Base-by-base conservation (phyloP, 2,797 vertebrate species). In the Tadarida brasiliensis region DNA sequence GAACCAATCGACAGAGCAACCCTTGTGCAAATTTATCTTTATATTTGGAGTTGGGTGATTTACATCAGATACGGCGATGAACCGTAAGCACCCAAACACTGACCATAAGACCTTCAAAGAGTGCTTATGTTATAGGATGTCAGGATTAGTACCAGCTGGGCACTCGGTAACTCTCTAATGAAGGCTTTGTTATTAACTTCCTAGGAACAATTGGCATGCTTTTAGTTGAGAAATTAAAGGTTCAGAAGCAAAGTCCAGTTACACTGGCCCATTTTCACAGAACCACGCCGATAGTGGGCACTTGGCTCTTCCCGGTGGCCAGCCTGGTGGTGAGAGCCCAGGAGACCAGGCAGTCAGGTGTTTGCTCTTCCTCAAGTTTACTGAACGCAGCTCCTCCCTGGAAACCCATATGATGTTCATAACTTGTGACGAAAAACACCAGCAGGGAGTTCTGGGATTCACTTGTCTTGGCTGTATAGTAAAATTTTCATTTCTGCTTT, bases 401-500 rank as follows among this genome's bases (percentile, higher is more conserved):
- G 94, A 93, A 95, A 87, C 74, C 30, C 57, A 1, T 49, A 26
- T 54, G 73, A 92, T 78, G 71, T 94, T 94, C 90, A 94, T 87
- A 87, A 78, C 80, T 91, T 56, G 59, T 35, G 63, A 78, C 82
- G 94, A 91, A 95, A 93, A 92, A 91, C 77, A 82, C 83, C 65
- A 81, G 63, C n/a, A 44, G 70, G 80, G 92, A 94, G 51, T 73
- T 90, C 85, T 89, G 90, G 80, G 92, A 91, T 76, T 87, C 65
- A 5, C 90, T 65, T 30, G 76, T 76, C 86, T 94, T 94, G 11
- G 39, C 78, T 51, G 15, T 68, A 85, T 26, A 89, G 87, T 97
- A 94, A 96, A 93, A 95, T 88, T 81, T 94, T 73, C 93, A 92
- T 89, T 92, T 95, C 83, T 61, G 88, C 85, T 92, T 97, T 95